Percentiles rank a stretch among this genome's conserved stretches.
Evolutionary conservation across 2,888 invertebrate genomes (phyloP).

Genomic region (Drosophila anomalata): DNA sequence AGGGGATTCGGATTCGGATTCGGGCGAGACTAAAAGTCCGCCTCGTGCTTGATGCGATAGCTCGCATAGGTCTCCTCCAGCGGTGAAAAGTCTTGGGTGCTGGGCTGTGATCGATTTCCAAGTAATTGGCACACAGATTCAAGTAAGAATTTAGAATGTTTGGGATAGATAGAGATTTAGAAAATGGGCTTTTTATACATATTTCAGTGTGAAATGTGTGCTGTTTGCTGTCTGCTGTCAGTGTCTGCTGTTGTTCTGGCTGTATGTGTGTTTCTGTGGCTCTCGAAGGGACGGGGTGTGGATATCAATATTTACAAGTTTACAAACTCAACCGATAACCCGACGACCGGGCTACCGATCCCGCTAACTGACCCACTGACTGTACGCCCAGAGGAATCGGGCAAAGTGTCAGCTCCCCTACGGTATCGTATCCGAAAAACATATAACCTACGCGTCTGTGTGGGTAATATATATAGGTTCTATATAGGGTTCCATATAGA

Average conservation of each 20-base stretch:
- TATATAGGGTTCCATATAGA: slow-evolving; percentile 61
- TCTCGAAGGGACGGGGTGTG: slow-evolving; percentile 14
- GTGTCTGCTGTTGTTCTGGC: slow-evolving; percentile 25
- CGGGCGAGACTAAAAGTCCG: slow-evolving; percentile 73
- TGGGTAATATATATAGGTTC: slow-evolving; percentile 51
- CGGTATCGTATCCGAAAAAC: slow-evolving; percentile 46
- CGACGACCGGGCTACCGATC: slow-evolving; percentile 41
- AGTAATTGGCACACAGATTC: slow-evolving; percentile 75
- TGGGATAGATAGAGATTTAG: slow-evolving; percentile 38
- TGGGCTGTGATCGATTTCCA: slow-evolving; percentile 70
- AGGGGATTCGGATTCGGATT: background rate
- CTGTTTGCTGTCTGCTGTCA: slow-evolving; percentile 28
- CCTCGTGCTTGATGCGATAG: slow-evolving; percentile 82
- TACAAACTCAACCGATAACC: slow-evolving; percentile 70
- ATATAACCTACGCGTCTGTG: slow-evolving; percentile 44
- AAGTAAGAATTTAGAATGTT: slow-evolving; percentile 14
- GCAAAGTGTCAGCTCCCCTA: slow-evolving; percentile 39
- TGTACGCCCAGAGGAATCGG: slow-evolving; percentile 34
- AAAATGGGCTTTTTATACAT: slow-evolving; percentile 16
- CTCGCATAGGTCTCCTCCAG: slow-evolving; percentile 82
- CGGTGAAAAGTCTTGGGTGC: slow-evolving; percentile 79
- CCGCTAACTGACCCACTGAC: slow-evolving; percentile 47
- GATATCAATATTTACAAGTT: slow-evolving; percentile 69
- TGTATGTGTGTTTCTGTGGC: background rate
- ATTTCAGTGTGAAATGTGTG: slow-evolving; percentile 15